phyloP scores from a whole-genome alignment of 1,140 invertebrate genomes.

The Ceratosolen solmsi region DNA sequence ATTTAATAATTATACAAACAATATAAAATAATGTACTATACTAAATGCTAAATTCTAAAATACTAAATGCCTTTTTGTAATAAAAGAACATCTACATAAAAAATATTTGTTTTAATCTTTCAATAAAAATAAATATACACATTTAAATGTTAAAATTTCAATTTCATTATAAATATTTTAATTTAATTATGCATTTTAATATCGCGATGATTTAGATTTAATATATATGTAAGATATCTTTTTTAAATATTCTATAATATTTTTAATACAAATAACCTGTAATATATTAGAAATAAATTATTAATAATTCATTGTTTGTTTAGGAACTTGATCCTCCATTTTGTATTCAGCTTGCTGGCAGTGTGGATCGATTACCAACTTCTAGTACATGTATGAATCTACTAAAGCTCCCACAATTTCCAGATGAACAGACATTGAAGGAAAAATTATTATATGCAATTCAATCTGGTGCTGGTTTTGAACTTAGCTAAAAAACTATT shows the following conservation, averaged over 20 bases:
- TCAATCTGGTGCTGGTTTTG: slow-evolving; percentile 95
- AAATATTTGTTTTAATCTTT: no score
- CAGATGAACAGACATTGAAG: slow-evolving; percentile 82
- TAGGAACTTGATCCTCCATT: slow-evolving; percentile 95
- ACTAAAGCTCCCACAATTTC: slow-evolving; percentile 94
- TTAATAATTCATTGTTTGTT: slow-evolving; percentile 13
- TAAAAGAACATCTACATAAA: no score
- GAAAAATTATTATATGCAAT: slow-evolving; percentile 95
- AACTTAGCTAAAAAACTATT: slow-evolving; percentile 83
- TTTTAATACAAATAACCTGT: no score
- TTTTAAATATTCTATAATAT: no score
- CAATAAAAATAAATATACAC: no score
- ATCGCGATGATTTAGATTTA: no score
- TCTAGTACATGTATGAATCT: slow-evolving; percentile 99
- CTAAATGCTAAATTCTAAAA: background rate
- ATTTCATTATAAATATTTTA: no score
- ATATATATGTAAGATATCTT: no score
- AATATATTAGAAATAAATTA: no score
- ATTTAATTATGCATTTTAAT: no score
- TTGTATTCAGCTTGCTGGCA: slow-evolving; percentile 93
- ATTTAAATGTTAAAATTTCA: no score
- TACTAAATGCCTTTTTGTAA: background rate
- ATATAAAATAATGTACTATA: no score
- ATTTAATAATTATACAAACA: background rate
- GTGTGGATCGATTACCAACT: slow-evolving; percentile 90